Conservation (phyloP, 2,797 vertebrate species). For the Craterocephalus amniculus region DNA sequence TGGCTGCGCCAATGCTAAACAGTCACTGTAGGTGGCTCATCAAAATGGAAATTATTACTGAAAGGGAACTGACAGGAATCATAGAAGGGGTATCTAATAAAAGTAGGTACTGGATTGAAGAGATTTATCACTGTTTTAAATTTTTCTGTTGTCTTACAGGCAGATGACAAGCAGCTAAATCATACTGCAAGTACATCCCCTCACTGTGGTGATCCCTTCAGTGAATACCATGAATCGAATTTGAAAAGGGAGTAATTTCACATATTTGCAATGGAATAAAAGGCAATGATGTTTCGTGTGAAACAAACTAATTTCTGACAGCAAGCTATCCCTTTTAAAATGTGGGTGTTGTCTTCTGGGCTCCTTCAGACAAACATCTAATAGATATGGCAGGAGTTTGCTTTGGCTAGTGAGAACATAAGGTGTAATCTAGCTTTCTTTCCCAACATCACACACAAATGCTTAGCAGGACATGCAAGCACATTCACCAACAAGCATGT, state of each 20-base stretch:
- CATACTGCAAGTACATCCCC: constrained; percentile 44
- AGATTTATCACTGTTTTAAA: constrained; percentile 52
- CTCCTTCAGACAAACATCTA: constrained; percentile 77
- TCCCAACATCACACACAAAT: constrained; percentile 82
- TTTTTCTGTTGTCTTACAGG: constrained; percentile 58
- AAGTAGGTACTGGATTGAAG: constrained; percentile 57
- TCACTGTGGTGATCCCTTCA: constrained; percentile 43
- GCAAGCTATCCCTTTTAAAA: constrained; percentile 4
- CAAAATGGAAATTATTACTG: constrained; percentile 81
- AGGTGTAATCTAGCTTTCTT: constrained; percentile 98
- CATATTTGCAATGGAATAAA: constrained; percentile 28
- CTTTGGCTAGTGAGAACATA: constrained; percentile 78
- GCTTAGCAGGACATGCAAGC: constrained; percentile 81
- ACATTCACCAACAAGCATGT: constrained; percentile 84
- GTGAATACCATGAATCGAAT: constrained; percentile 47
- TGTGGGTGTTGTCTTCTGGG: constrained; percentile 51
- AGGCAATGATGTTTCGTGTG: constrained; percentile 31
- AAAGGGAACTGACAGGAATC: constrained; percentile 71
- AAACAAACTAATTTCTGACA: constrained; percentile 27
- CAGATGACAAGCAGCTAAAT: constrained; percentile 64
- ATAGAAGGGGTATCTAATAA: constrained; percentile 67
- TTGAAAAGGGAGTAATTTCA: constrained; percentile 31
- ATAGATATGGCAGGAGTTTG: constrained; percentile 76
- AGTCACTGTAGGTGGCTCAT: constrained; percentile 76
- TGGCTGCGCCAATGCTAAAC: constrained; percentile 69